Percentiles rank a stretch among this genome's conserved stretches.
These are phyloP conservation scores for Cremastinae sp. DNA, from an alignment of 2,888 invertebrate genomes.

Conservation along the genomic window DNA sequence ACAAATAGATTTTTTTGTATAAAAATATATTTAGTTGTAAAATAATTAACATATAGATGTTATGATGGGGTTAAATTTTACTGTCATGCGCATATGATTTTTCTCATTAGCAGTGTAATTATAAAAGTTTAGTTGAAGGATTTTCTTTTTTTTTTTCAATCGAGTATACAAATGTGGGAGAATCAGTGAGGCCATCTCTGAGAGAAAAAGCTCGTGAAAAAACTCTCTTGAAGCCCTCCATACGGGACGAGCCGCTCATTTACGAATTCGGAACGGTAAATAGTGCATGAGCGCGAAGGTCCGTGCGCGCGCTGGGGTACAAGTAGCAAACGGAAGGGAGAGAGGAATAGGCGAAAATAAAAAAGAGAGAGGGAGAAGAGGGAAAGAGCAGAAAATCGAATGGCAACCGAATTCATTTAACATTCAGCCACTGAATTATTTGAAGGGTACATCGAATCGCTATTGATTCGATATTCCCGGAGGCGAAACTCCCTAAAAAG, in stretches of 20 bases:
- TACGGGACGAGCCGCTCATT: constrained; percentile 45
- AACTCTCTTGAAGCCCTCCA: constrained; percentile 33
- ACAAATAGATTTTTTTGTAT: too few species aligned
- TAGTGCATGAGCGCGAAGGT: constrained; percentile 54
- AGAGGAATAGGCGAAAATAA: background rate
- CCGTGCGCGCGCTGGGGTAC: constrained; percentile 21
- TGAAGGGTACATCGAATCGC: constrained; percentile 58
- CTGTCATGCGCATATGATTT: too few species aligned
- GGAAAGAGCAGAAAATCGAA: constrained; percentile 53
- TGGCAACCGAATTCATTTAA: constrained; percentile 61
- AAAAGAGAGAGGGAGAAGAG: constrained; percentile 10
- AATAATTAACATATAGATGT: too few species aligned
- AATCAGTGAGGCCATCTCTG: background rate
- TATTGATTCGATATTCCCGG: constrained; percentile 64
- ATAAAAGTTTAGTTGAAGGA: too few species aligned
- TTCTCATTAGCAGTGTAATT: too few species aligned
- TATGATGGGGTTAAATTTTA: too few species aligned
- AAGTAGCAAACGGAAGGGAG: background rate
- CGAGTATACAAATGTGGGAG: background rate
- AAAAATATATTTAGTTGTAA: too few species aligned
- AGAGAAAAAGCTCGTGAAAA: constrained; percentile 14
- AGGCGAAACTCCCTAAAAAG: constrained; percentile 48
- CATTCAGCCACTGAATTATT: constrained; percentile 65
- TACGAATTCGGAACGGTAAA: constrained; percentile 61
- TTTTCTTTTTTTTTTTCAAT: background rate